Evolutionary conservation across 2,797 vertebrate genomes (phyloP).

Genomic region (Limosa lapponica): DNA sequence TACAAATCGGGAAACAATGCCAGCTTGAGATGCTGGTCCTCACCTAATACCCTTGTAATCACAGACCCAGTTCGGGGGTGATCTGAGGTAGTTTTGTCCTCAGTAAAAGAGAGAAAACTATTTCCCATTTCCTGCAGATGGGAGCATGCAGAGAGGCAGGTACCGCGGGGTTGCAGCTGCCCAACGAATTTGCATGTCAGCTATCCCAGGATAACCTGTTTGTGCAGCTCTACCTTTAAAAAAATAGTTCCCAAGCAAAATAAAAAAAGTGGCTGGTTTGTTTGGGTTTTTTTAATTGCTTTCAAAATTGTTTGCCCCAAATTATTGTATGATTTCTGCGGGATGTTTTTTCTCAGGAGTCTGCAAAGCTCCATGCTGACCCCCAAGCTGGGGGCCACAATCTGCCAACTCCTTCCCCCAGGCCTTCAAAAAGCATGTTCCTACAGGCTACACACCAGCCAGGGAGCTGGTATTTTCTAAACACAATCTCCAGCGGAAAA

Average conservation of each 20-base stretch:
- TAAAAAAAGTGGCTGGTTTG: background rate
- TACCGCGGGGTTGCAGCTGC: background rate
- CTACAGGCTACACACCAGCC: background rate
- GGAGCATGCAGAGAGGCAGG: background rate
- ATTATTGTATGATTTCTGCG: background rate
- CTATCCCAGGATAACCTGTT: background rate
- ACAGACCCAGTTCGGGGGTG: background rate
- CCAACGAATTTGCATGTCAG: background rate
- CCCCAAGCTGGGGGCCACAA: background rate
- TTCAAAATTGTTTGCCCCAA: background rate
- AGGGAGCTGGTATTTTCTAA: background rate
- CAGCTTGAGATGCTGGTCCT: background rate
- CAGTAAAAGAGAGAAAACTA: background rate
- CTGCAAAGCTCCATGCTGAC: background rate
- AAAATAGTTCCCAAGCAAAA: background rate
- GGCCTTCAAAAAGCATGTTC: rapidly evolving
- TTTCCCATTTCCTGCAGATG: conserved; percentile 43
- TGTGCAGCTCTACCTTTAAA: background rate
- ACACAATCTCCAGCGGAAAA: background rate
- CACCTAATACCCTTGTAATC: background rate
- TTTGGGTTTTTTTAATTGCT: background rate
- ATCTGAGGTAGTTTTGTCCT: background rate
- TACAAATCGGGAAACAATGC: background rate
- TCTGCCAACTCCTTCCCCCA: background rate
- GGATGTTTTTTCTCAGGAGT: background rate